These are phyloP conservation scores for Mellivora capensis DNA, from an alignment of 2,113 vertebrate genomes.

Conservation along the genomic window DNA sequence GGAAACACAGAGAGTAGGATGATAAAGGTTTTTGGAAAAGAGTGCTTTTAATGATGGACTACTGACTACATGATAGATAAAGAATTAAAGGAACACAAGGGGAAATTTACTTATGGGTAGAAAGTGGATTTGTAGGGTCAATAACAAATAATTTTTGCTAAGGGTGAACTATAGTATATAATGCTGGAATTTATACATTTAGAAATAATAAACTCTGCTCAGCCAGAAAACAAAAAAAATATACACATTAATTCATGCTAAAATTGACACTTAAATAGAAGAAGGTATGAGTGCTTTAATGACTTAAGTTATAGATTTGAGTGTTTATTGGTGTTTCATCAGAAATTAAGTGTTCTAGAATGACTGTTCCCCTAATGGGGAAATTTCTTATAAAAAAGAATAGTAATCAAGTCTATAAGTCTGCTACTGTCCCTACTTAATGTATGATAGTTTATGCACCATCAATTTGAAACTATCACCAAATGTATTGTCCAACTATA, in stretches of 20 bases:
- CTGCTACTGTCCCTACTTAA: neutral
- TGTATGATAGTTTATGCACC: neutral
- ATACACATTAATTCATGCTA: neutral
- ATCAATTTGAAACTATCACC: neutral
- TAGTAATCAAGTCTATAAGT: neutral
- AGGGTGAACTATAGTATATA: neutral
- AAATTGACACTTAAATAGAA: neutral
- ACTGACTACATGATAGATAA: neutral
- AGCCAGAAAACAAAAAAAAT: neutral
- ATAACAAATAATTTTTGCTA: neutral
- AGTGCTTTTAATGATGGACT: neutral
- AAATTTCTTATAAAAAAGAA: neutral
- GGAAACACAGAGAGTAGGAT: neutral
- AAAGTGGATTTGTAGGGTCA: neutral
- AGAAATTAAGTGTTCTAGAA: neutral
- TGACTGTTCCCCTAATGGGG: neutral
- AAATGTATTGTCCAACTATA: neutral
- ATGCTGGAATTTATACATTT: neutral
- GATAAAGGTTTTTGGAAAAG: neutral
- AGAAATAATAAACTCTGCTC: neutral
- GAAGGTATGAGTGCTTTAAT: neutral
- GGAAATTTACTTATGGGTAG: neutral
- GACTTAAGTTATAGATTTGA: neutral
- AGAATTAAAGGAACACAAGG: neutral
- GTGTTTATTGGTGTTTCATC: neutral